phyloP scores from a whole-genome alignment of 2,888 invertebrate species.

The Apamea monoglypha region DNA sequence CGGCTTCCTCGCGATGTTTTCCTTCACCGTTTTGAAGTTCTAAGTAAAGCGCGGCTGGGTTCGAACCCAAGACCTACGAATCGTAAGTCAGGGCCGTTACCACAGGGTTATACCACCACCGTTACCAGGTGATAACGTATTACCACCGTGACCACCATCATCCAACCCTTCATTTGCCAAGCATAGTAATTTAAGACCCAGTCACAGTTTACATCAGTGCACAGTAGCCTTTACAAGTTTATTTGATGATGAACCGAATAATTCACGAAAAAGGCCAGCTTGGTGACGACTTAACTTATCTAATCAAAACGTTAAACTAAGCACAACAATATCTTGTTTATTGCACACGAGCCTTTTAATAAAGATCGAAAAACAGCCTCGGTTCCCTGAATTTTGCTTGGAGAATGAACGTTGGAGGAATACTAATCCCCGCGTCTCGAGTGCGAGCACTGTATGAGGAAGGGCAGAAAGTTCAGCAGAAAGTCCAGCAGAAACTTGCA shows the following conservation, averaged over 20 bases:
- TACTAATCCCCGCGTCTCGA: conserved; percentile 60
- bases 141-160: background rate
- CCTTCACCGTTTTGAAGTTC: too few species aligned
- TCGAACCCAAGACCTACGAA: too few species aligned
- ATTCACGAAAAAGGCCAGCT: background rate
- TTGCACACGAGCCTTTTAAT: conserved; percentile 49
- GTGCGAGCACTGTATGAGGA: background rate
- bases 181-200: background rate
- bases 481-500: background rate
- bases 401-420: conserved; percentile 55
- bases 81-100: too few species aligned
- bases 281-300: background rate
- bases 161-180: background rate
- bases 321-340: conserved; percentile 43
- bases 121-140: too few species aligned
- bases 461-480: conserved; percentile 3
- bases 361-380: conserved; percentile 52
- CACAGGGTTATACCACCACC: too few species aligned
- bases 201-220: background rate
- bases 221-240: background rate
- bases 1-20: too few species aligned
- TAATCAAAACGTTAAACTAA: conserved; percentile 15
- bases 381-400: conserved; percentile 55
- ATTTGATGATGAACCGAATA: background rate
- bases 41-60: too few species aligned